Percentiles rank a stretch among this genome's conserved stretches.
These are phyloP conservation scores for Cherax destructor DNA, from an alignment of 1,140 invertebrate species.

Conservation along the genomic window DNA sequence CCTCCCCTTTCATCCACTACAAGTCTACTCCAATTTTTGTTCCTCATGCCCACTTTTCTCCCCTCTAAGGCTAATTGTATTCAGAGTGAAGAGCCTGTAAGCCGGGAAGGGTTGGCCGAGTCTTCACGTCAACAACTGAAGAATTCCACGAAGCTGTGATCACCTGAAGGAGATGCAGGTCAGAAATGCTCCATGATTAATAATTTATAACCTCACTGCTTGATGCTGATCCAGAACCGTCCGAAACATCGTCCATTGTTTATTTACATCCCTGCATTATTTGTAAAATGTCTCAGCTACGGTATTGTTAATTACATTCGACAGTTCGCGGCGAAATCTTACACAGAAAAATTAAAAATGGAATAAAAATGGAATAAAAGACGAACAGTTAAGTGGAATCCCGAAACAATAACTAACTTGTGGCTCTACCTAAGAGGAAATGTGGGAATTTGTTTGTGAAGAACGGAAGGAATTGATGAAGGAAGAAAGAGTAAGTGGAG, in stretches of 20 bases:
- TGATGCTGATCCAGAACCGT: not conserved
- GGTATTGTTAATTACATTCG: too few species aligned
- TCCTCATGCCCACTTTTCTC: not conserved
- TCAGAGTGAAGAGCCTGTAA: not conserved
- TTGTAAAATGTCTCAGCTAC: too few species aligned
- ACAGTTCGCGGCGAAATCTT: too few species aligned
- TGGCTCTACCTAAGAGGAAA: not conserved
- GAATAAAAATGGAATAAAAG: too few species aligned
- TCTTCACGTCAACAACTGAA: not conserved
- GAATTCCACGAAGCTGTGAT: not conserved
- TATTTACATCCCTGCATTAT: too few species aligned
- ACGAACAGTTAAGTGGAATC: too few species aligned
- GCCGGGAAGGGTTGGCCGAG: not conserved
- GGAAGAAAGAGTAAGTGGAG: not conserved
- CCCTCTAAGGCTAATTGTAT: constrained; percentile 9
- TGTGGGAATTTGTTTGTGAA: not conserved
- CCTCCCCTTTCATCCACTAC: not conserved
- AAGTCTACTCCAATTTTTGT: not conserved
- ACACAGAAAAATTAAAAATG: too few species aligned
- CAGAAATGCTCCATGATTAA: not conserved
- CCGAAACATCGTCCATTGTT: not conserved
- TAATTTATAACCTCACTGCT: not conserved
- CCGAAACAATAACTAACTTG: not conserved
- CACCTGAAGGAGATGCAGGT: not conserved
- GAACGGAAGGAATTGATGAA: not conserved